These are phyloP conservation scores for Xyrauchen texanus DNA, from an alignment of 2,113 vertebrate genomes.

Conservation along the genomic window DNA sequence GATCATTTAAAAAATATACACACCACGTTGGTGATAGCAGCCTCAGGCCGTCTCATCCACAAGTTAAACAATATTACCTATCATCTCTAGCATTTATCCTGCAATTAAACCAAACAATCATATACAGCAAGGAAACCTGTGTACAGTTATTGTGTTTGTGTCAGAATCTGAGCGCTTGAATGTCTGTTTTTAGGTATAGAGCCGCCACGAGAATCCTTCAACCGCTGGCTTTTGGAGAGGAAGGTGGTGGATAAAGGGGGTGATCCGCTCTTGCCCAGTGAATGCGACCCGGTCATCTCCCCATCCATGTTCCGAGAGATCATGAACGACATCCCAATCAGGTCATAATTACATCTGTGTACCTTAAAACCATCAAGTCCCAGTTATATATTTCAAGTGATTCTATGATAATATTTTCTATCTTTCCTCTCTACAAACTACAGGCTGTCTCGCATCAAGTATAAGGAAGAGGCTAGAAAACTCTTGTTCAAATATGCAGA, in stretches of 20 bases:
- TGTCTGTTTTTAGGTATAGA: conserved; percentile 83
- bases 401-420: too few relatives aligned
- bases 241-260: conserved; percentile 93
- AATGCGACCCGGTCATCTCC: conserved; percentile 91
- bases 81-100: too few relatives aligned
- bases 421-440: conserved; percentile 4
- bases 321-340: conserved; percentile 99
- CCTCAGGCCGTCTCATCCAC: too few relatives aligned
- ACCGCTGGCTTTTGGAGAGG: conserved; percentile 95
- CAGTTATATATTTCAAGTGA: neutral
- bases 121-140: too few relatives aligned
- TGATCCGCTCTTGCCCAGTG: conserved; percentile 90
- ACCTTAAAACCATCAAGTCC: too few relatives aligned
- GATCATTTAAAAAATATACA: too few relatives aligned
- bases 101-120: too few relatives aligned
- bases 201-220: conserved; percentile 94
- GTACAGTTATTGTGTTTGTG: too few relatives aligned
- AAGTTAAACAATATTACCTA: too few relatives aligned
- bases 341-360: conserved; percentile 61
- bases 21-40: too few relatives aligned
- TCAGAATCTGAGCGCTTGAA: neutral
- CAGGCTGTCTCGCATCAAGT: conserved; percentile 94
- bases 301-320: conserved; percentile 98
- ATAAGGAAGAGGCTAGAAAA: conserved; percentile 94
- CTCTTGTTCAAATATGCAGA: conserved; percentile 96